phyloP scores from a whole-genome alignment of 2,113 vertebrate species.

The Silurus meridionalis region DNA sequence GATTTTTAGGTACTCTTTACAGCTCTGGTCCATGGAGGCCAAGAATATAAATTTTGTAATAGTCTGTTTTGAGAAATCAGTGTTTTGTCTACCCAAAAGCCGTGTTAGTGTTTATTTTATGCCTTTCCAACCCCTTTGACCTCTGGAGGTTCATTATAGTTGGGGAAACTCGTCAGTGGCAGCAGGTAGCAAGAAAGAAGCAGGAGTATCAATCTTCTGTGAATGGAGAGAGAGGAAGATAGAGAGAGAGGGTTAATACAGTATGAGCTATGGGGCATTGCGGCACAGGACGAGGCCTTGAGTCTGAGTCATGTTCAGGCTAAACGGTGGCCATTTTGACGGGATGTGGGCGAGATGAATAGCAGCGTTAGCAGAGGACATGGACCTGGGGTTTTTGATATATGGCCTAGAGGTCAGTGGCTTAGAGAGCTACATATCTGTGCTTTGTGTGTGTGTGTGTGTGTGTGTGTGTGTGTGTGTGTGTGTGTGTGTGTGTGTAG shows the following conservation, averaged over 20 bases:
- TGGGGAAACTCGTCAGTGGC: background rate
- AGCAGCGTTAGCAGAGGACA: slow-evolving; percentile 52
- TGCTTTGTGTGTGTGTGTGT: slow-evolving; percentile 19
- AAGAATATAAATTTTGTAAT: too few relatives aligned
- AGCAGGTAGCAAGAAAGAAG: background rate
- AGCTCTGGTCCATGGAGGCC: too few relatives aligned
- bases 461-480: slow-evolving; percentile 47
- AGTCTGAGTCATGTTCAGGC: slow-evolving; percentile 31
- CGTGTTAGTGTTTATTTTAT: background rate
- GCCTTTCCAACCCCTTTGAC: background rate
- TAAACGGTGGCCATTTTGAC: slow-evolving; percentile 46
- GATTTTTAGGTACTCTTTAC: too few relatives aligned
- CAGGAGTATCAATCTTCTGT: background rate
- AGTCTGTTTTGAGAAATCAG: too few relatives aligned
- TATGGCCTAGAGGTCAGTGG: slow-evolving; percentile 67
- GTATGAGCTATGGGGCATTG: slow-evolving; percentile 33
- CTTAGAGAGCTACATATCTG: slow-evolving; percentile 34
- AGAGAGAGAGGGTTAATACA: slow-evolving; percentile 26
- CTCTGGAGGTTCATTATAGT: background rate
- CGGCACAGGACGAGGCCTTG: slow-evolving; percentile 45
- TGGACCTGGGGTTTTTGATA: slow-evolving; percentile 52
- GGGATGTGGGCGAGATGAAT: slow-evolving; percentile 52
- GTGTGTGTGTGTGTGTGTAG: slow-evolving; percentile 9
- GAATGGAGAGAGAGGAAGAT: slow-evolving; percentile 9
- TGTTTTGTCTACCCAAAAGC: background rate